Conservation (phyloP, 2,797 vertebrate species). For the Hoplostethus atlanticus region DNA sequence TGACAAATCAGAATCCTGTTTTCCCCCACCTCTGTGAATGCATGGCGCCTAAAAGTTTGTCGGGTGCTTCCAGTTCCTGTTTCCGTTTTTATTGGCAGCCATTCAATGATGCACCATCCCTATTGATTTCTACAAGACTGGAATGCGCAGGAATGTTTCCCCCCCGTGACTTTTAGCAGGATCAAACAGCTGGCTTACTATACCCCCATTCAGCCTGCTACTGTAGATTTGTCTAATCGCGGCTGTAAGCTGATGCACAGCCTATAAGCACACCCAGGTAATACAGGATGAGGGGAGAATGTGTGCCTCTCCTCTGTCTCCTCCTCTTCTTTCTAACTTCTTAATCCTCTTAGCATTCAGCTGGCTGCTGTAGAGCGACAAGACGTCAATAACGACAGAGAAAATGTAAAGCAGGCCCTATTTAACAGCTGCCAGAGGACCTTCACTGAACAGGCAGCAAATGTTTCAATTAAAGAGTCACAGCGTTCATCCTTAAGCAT, state of each 20-base stretch:
- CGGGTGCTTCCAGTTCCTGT: no score
- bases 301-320: conserved; percentile 28
- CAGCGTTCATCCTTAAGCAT: conserved; percentile 24
- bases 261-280: conserved; percentile 41
- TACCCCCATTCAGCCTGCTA: conserved; percentile 24
- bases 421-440: conserved; percentile 32
- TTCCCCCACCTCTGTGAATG: no score
- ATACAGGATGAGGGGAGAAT: conserved; percentile 39
- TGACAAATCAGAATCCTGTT: no score
- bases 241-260: conserved; percentile 36
- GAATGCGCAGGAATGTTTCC: neutral
- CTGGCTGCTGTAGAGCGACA: conserved; percentile 18
- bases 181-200: conserved; percentile 25
- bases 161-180: neutral
- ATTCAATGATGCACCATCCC: neutral
- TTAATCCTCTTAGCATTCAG: conserved; percentile 60
- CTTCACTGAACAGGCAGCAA: conserved; percentile 13
- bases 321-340: conserved; percentile 44
- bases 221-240: conserved; percentile 39
- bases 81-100: neutral
- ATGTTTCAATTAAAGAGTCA: conserved; percentile 54
- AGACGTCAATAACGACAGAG: conserved; percentile 45
- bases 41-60: no score
- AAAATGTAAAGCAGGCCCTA: conserved; percentile 33
- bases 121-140: neutral